Percentiles rank a stretch among this genome's conserved stretches.
phyloP scores from a whole-genome alignment of 2,113 vertebrate species.

The Sisor rabdophorus region DNA sequence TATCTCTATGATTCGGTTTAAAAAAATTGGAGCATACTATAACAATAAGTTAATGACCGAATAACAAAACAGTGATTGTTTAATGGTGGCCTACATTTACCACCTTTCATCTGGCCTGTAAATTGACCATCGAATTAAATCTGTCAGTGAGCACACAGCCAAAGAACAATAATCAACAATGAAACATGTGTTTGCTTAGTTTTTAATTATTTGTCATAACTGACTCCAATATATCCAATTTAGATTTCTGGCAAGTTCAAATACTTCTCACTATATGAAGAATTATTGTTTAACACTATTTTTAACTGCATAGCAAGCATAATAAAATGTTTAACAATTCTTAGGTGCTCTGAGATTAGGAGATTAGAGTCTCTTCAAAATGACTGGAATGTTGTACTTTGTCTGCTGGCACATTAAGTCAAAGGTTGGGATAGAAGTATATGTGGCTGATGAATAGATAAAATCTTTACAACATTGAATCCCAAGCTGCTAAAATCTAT shows the following conservation, averaged over 20 bases:
- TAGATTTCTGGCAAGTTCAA: too few species aligned
- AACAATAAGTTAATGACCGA: neutral
- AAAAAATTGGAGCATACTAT: neutral
- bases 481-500: neutral
- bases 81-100: neutral
- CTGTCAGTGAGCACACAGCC: neutral
- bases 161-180: neutral
- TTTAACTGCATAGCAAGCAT: neutral
- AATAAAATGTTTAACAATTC: neutral
- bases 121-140: neutral
- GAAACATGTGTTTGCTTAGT: neutral
- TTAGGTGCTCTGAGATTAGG: neutral
- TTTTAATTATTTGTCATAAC: neutral
- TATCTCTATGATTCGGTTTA: neutral
- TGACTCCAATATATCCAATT: neutral
- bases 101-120: neutral
- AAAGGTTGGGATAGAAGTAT: slow-evolving; percentile 2
- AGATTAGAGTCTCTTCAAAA: neutral
- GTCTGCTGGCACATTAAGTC: neutral
- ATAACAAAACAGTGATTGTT: neutral
- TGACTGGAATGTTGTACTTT: slow-evolving; percentile 25
- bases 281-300: neutral
- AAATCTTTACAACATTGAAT: slow-evolving; percentile 14
- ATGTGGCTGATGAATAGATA: neutral
- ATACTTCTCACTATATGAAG: neutral